Evolutionary conservation across 2,888 invertebrate species (phyloP).

Genomic region (Aspidiotus destructor): DNA sequence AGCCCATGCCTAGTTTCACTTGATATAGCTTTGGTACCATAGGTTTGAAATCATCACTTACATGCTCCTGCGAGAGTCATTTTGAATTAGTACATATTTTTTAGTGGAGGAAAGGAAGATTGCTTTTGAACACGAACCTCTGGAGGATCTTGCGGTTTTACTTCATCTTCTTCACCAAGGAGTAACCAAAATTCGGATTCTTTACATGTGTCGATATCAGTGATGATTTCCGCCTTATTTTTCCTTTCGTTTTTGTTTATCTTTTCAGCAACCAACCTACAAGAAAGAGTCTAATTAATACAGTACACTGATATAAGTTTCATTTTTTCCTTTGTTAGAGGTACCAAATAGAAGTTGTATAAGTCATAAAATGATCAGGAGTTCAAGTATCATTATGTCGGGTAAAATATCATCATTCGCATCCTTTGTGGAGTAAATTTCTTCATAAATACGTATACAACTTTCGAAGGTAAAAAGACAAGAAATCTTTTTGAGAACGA

Average conservation of each 20-base stretch:
- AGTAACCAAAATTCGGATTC: slow-evolving; percentile 73
- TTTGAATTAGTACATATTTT: neutral
- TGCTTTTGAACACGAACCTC: slow-evolving; percentile 40
- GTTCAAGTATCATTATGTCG: too few relatives aligned
- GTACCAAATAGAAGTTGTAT: too few relatives aligned
- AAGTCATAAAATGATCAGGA: too few relatives aligned
- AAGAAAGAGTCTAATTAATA: slow-evolving; percentile 8
- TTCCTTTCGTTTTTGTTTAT: slow-evolving; percentile 98
- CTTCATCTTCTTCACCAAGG: slow-evolving; percentile 52
- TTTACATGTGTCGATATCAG: slow-evolving; percentile 74
- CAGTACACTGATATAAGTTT: neutral
- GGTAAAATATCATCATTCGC: too few relatives aligned
- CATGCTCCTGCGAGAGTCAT: slow-evolving; percentile 54
- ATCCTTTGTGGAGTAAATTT: too few relatives aligned
- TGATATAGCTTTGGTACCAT: slow-evolving; percentile 72
- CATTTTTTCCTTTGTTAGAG: neutral
- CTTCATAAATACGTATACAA: too few relatives aligned
- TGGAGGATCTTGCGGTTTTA: slow-evolving; percentile 45
- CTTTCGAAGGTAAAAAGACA: too few relatives aligned
- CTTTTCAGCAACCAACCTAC: slow-evolving; percentile 85
- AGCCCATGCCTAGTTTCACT: slow-evolving; percentile 96
- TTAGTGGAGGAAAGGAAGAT: neutral
- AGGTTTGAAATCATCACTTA: slow-evolving; percentile 56
- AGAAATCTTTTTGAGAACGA: too few relatives aligned
- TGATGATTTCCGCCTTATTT: slow-evolving; percentile 80